Evolutionary conservation across 2,113 vertebrate genomes (phyloP).

Genomic region (Leptocoma aspasia): DNA sequence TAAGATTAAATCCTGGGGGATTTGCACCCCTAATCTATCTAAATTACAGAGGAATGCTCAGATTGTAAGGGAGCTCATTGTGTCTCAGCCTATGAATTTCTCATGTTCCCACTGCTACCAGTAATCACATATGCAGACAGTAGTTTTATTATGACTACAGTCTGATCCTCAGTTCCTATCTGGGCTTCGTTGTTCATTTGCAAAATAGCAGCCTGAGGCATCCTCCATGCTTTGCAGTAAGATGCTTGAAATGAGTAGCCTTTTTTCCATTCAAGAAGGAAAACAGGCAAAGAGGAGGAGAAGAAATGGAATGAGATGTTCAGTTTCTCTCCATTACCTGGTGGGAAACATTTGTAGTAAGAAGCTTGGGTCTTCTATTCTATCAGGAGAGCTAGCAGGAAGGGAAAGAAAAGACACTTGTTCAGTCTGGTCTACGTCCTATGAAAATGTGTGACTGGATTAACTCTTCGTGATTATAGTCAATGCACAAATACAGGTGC

Average conservation of each 20-base stretch:
- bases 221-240: not conserved
- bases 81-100: conserved; percentile 46
- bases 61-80: not conserved
- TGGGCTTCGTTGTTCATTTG: not conserved
- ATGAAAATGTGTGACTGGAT: not conserved
- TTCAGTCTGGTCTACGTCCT: not conserved
- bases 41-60: conserved; percentile 3
- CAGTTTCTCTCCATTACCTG: not conserved
- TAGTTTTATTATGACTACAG: not conserved
- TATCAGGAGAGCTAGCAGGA: not conserved
- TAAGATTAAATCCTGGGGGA: conserved; percentile 2
- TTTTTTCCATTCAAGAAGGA: not conserved
- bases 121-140: not conserved
- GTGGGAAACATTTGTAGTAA: not conserved
- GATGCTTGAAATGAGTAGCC: not conserved
- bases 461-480: not conserved
- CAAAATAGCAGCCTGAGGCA: conserved; percentile 10
- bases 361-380: not conserved
- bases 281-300: not conserved
- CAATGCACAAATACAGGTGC: not conserved
- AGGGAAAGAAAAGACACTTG: not conserved
- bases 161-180: not conserved
- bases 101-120: conserved; percentile 29
- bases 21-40: conserved; percentile 28
- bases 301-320: not conserved